A percentile compares a stretch with the other conserved stretches of the same genome.
phyloP scores from a whole-genome alignment of 2,113 vertebrate genomes.

The Tetrax tetrax region DNA sequence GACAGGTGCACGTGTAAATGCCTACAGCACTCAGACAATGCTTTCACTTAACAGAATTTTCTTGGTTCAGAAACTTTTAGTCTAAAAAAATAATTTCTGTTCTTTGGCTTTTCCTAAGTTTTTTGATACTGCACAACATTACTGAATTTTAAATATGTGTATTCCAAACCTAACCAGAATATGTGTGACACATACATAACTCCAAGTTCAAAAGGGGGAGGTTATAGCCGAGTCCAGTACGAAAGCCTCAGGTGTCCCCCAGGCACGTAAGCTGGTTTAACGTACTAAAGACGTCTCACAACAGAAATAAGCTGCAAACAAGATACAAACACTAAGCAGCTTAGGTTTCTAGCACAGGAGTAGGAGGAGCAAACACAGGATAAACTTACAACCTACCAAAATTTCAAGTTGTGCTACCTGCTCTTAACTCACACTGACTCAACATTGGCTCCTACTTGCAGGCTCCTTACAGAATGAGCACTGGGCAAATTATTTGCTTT shows the following conservation, averaged over 20 bases:
- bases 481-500: not conserved
- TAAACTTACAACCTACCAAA: not conserved
- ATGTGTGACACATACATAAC: not conserved
- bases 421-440: not conserved
- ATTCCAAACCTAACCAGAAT: not conserved
- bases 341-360: slow-evolving; percentile 15
- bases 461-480: not conserved
- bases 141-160: not conserved
- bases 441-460: not conserved
- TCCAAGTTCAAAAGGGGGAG: not conserved
- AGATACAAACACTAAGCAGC: slow-evolving; percentile 39
- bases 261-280: not conserved
- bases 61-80: not conserved
- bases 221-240: not conserved
- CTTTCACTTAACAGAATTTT: not conserved
- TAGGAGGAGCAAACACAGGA: not conserved
- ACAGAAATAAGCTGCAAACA: slow-evolving; percentile 32
- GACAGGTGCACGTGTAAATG: too few species aligned
- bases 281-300: not conserved
- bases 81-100: not conserved
- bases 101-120: not conserved
- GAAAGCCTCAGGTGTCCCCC: not conserved
- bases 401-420: not conserved
- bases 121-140: not conserved
- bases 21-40: not conserved